Conservation (phyloP, 2,113 vertebrate species). For the western clawed frog (Xenopus tropicalis) region DNA sequence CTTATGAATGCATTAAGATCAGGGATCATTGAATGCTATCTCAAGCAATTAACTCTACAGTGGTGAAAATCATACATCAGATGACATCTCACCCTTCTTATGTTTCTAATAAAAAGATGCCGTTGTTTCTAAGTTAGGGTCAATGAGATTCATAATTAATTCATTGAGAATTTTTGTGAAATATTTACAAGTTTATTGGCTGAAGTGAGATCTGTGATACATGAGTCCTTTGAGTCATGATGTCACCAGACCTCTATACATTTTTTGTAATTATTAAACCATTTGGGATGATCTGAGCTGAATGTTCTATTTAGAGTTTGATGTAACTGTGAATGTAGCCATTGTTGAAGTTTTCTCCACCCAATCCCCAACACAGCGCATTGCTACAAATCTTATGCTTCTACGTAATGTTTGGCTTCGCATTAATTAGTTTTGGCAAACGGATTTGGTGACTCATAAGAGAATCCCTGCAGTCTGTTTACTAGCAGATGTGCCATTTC, state of each 20-base stretch:
- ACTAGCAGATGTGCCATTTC: constrained; percentile 63
- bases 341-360: constrained; percentile 23
- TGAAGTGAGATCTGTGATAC: not conserved
- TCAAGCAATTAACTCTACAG: too few relatives aligned
- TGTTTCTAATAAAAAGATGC: too few relatives aligned
- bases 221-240: not conserved
- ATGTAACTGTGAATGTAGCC: constrained; percentile 25
- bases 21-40: too few relatives aligned
- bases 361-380: constrained; percentile 60
- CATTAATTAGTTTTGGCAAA: constrained; percentile 80
- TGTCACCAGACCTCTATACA: constrained; percentile 2
- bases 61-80: not conserved
- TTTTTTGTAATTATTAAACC: constrained; percentile 21
- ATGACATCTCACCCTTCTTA: not conserved
- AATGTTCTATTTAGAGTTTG: constrained; percentile 5
- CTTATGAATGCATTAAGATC: too few relatives aligned
- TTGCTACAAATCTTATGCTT: constrained; percentile 66
- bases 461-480: constrained; percentile 62
- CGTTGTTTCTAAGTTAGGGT: not conserved
- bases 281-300: not conserved
- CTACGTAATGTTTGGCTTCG: constrained; percentile 76
- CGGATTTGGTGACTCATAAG: constrained; percentile 74
- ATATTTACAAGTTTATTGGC: not conserved
- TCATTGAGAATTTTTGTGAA: not conserved
- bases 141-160: not conserved